Percentiles rank a stretch among this genome's conserved stretches.
Conservation (phyloP, 2,888 invertebrate genomes). For the Drosophila multiciliata region DNA sequence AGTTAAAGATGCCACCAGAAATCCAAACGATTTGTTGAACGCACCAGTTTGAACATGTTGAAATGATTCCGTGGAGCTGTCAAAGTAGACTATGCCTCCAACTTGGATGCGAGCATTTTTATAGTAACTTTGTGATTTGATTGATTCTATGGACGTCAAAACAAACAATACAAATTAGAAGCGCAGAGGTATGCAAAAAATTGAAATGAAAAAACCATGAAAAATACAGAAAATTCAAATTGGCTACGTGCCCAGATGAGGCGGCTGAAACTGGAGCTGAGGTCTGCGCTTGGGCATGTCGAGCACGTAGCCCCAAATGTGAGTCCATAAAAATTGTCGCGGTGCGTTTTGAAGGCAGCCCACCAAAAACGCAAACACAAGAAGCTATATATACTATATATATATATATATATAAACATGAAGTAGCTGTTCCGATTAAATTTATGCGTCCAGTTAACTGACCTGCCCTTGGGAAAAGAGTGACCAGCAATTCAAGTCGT, state of each 20-base stretch:
- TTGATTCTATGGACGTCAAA: conserved; percentile 42
- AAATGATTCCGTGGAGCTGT: conserved; percentile 51
- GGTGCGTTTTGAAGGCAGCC: conserved; percentile 55
- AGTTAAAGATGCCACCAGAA: conserved; percentile 1
- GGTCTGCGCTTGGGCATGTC: conserved; percentile 52
- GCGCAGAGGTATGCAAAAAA: conserved; percentile 35
- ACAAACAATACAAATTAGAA: conserved; percentile 15
- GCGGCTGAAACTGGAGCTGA: conserved; percentile 32
- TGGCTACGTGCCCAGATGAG: conserved; percentile 30
- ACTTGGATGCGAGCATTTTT: conserved; percentile 61
- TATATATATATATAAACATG: background rate
- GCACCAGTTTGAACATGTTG: conserved; percentile 82
- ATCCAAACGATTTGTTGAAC: conserved; percentile 7
- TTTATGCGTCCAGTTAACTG: conserved; percentile 61
- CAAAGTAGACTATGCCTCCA: conserved; percentile 66
- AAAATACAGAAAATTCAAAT: conserved; percentile 1
- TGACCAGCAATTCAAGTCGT: background rate
- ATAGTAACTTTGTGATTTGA: conserved; percentile 56
- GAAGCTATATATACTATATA: background rate
- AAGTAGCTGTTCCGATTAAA: conserved; percentile 37
- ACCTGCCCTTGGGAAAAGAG: conserved; percentile 48
- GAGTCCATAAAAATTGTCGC: conserved; percentile 64
- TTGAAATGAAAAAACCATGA: background rate
- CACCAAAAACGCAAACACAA: conserved; percentile 12
- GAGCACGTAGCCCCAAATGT: conserved; percentile 57